Evolutionary conservation across 1,140 invertebrate genomes (phyloP), one percentile per base, ranked within the genome.

Genomic region (Halictus rubicundus): DNA sequence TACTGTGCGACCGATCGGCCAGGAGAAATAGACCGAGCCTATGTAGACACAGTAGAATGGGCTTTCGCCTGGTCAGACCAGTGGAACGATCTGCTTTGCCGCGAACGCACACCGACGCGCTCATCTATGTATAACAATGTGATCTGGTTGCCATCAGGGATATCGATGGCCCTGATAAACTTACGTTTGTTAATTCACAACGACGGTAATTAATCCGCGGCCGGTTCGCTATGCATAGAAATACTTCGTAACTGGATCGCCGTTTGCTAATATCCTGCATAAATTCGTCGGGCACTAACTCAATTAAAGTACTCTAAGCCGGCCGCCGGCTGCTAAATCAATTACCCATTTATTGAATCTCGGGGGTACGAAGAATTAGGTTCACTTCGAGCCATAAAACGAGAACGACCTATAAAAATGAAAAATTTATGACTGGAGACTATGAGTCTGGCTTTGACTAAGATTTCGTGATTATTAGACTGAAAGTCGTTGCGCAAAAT

Each of bases 301-400:
- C 52, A 12, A 65, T 78, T 70, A 78, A 61, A 16, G 4, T 39
- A 21, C 14, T 14, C n/a, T 54, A 37, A 74, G 37, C 32, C 21
- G 52, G 19, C 12, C 23, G n/a, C 9, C 27, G 1, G 74, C 7
- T 21, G 68, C 37, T 70, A 52, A 84, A 72, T 69, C 80, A 69
- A 80, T 85, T 73, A 80, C 46, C n/a, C 37, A 21, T 80, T 83
- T 65, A 14, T 9, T 16, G 49, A 16, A 1, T 5, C 19, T 52
- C 42, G 42, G 42, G 0, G 42, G 10, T 14, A 14, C 16, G 49
- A 52, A 52, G 49, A 52, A 52, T 52, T 19, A 52, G 42, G 42
- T 12, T 12, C 12, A 12, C 8, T 7, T 42, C 42, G 42, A 10
- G 42, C 14, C 42, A 14, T 14, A 1, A 12, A 46, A 46, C 14